phyloP scores from a whole-genome alignment of 2,113 vertebrate species.

The Sebastes fasciatus region DNA sequence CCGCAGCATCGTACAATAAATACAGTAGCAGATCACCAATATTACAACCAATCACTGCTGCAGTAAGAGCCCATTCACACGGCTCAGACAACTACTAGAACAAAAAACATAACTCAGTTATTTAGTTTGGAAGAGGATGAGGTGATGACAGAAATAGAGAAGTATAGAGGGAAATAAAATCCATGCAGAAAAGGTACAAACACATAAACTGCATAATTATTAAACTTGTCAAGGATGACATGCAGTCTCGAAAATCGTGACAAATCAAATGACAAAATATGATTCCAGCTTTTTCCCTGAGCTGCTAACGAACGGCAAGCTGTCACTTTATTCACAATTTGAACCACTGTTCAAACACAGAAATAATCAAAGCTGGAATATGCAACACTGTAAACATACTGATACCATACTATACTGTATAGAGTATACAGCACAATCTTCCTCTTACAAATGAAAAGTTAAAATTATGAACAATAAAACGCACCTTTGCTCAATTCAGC shows the following conservation, averaged over 20 bases:
- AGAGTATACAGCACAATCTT: not conserved
- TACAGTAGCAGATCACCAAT: not conserved
- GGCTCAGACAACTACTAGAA: not conserved
- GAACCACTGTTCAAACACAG: not conserved
- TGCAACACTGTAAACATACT: not conserved
- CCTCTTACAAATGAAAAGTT: not conserved
- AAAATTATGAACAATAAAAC: not conserved
- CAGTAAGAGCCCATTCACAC: not conserved
- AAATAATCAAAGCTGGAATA: not conserved
- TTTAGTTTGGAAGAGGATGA: not conserved
- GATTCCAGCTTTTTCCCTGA: not conserved
- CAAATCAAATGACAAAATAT: not conserved
- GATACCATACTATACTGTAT: too few relatives aligned
- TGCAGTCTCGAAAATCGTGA: not conserved
- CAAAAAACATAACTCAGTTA: not conserved
- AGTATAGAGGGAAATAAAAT: not conserved
- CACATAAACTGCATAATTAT: too few relatives aligned
- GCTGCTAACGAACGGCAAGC: not conserved
- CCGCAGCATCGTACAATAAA: slow-evolving; percentile 4
- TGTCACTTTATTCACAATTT: not conserved
- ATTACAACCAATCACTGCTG: not conserved
- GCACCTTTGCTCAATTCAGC: not conserved
- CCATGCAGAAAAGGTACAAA: not conserved
- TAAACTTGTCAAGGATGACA: not conserved
- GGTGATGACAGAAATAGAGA: not conserved